Evolutionary conservation across 2,113 vertebrate genomes (phyloP).

Genomic region (Odocoileus hemionus): DNA sequence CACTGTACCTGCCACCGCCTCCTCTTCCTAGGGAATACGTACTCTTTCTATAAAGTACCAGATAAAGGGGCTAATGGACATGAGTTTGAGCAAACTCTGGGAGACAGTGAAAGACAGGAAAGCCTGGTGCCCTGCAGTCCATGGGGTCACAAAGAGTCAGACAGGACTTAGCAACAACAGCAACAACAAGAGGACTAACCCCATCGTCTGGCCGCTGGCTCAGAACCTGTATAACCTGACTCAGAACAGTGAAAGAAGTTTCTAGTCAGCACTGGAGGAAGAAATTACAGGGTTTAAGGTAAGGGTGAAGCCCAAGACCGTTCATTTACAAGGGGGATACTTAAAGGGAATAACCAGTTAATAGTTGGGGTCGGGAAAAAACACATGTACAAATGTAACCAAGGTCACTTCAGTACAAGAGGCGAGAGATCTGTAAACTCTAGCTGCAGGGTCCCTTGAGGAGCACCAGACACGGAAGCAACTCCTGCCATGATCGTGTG

Average conservation of each 20-base stretch:
- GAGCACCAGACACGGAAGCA: background rate
- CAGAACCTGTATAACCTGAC: background rate
- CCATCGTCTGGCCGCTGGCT: background rate
- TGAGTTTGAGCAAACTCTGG: background rate
- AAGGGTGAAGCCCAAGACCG: background rate
- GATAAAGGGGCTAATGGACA: background rate
- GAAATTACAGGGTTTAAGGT: background rate
- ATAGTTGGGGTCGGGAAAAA: background rate
- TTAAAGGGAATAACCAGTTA: background rate
- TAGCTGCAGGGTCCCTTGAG: background rate
- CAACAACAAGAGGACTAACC: background rate
- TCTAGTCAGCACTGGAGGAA: background rate
- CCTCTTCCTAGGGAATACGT: background rate
- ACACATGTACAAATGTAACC: background rate
- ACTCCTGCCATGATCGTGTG: background rate
- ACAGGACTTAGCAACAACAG: background rate
- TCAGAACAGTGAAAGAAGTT: background rate
- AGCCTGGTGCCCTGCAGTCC: background rate
- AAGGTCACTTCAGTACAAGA: background rate
- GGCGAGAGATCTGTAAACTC: background rate
- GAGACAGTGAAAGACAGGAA: background rate
- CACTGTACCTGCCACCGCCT: accelerated
- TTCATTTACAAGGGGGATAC: background rate
- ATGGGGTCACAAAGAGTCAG: background rate
- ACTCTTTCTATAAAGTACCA: background rate